Evolutionary conservation across 64 coral and sea anemone genomes (phyloP), one percentile per base, ranked within the genome.

Genomic region (Platygyra sinensis): DNA sequence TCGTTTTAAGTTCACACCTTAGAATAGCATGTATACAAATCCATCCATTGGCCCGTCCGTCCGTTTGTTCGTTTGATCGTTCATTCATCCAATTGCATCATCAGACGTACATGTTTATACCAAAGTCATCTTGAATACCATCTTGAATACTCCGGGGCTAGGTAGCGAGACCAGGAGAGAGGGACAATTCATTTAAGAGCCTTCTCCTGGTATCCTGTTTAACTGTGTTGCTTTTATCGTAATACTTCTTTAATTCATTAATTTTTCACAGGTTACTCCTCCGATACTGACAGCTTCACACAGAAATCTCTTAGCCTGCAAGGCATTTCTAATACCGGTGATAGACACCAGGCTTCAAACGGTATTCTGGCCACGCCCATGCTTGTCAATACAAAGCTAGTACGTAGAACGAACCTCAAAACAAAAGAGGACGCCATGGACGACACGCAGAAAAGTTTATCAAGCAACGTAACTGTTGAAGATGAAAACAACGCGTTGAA

Each of bases 201-300:
- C 42, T 46, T 7, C 42, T 46, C 42, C 42, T 46, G 6, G 62
- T 65, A 65, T 65, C 18, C 17, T 20, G 20, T 24, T 69, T 69
- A 27, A 27, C 22, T 69, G 5, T 5, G 1, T n/a, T 27, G 2
- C 10, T 25, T 1, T 69, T 69, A 2, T 69, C 22, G 19, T 67
- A 24, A 1, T 24, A 19, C 63, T 67, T 67, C 1, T 4, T 67
- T 67, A 22, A 20, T 49, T 13, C 7, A 46, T 65, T 74, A 36
- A 36, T 75, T 31, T 90, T 46, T 73, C 10, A 74, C 54, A 91
- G 89, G 89, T 19, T 91, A 83, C 61, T 83, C 79, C 14, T 91
- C 89, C 5, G 89, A 91, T 18, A 60, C 72, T 28, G 89, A 76
- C 1, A 52, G 42, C 52, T 52, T 16, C 29, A 25, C 36, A 4